phyloP scores from a whole-genome alignment of 2,113 vertebrate species.

The Capra hircus region DNA sequence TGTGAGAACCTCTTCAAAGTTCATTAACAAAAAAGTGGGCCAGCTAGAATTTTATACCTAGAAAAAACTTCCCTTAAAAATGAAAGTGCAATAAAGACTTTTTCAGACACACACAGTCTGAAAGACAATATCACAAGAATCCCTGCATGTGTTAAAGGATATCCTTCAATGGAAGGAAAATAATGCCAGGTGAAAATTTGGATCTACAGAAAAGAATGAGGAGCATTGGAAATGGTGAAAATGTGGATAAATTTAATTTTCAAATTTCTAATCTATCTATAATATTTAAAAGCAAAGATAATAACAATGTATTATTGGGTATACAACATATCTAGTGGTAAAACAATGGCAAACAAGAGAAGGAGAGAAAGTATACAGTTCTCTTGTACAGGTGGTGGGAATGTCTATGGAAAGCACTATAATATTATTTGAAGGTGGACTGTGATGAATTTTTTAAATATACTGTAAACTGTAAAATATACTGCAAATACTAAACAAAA shows the following conservation, averaged over 20 bases:
- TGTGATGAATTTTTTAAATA: neutral
- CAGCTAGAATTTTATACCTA: neutral
- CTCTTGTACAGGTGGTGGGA: neutral
- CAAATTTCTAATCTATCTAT: neutral
- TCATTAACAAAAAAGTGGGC: neutral
- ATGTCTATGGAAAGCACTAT: neutral
- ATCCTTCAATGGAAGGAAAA: neutral
- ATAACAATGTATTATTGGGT: neutral
- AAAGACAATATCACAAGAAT: neutral
- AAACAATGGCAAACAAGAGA: neutral
- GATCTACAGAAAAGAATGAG: neutral
- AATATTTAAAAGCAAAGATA: neutral
- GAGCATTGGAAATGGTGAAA: neutral
- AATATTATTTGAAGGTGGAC: neutral
- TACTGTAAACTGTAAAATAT: neutral
- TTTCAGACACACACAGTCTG: neutral
- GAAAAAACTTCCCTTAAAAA: neutral
- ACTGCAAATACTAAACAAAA: neutral
- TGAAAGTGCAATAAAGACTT: neutral
- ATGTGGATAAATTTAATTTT: neutral
- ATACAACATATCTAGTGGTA: neutral
- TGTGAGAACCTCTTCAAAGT: neutral
- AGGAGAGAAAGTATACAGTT: neutral
- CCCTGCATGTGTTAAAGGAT: neutral
- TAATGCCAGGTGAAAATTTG: neutral